Base-by-base conservation (phyloP, 1,140 invertebrate species). In the Lutraria rhynchaena region DNA sequence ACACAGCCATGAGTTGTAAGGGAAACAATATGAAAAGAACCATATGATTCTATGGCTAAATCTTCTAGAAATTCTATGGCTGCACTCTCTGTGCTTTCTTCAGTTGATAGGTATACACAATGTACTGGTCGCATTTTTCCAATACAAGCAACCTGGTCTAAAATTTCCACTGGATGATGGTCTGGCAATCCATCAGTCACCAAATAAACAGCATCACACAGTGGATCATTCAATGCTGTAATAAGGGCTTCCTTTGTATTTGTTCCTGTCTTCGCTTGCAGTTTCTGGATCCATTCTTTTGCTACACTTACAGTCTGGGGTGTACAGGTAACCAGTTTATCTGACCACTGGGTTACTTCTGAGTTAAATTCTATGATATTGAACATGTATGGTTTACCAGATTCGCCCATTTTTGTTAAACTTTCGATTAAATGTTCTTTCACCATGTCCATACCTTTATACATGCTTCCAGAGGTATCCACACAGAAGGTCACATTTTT, bases 391-490 rank as follows among this genome's bases (percentile, higher is more conserved):
- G 83, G 80, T 60, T 85, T 83, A n/a, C 85, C 57, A 27, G 85
- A 76, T 35, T 80, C 61, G 9, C 89, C 89, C 57, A 88, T 87
- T 74, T 90, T 90, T 0, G 81, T 31, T 11, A 93, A 80, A 31
- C 88, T 89, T 84, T 92, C 89, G 22, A 89, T 85, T 29, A 93
- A 81, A 76, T 93, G 91, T 81, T 92, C 88, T 76, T 92, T 92
- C 0, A 93, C 90, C 57, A 90, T 87, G 69, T 89, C 87, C 19
- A 93, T 67, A 29, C 82, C 70, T 35, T 84, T 88, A 75, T 90
- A 92, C 92, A 93, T 93, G 58, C 90, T 92, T 9, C 91, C 92
- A 46, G 91, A 92, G 41, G 91, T 92, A 57, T 93, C 92, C 22
- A 93, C 83, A 74, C 89, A 91, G 81, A 92, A 93, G 22, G 89